Evolutionary conservation across 2,797 vertebrate species (phyloP).

Genomic region (Synaphobranchus kaupii): DNA sequence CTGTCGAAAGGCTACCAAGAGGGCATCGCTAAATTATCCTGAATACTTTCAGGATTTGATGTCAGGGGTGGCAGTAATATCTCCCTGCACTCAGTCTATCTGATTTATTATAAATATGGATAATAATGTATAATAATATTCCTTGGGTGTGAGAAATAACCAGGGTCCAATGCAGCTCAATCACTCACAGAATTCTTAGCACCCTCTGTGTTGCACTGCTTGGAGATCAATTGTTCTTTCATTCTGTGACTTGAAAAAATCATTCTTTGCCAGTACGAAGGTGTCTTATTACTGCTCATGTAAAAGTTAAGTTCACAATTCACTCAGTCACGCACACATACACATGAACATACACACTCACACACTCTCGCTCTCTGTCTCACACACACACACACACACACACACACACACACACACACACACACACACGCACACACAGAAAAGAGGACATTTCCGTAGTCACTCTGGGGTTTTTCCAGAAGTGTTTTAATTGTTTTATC

Average conservation of each 20-base stretch:
- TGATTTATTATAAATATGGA: neutral
- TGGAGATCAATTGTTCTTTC: neutral
- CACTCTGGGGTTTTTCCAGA: constrained; percentile 29
- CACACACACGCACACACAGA: neutral
- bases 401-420: constrained; percentile 7
- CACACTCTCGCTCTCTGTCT: too few relatives aligned
- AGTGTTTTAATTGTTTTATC: constrained; percentile 73
- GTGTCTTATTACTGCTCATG: neutral
- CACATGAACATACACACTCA: neutral
- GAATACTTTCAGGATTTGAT: neutral
- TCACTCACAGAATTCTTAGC: neutral
- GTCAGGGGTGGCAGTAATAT: too few relatives aligned
- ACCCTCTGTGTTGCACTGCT: neutral
- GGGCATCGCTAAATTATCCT: neutral
- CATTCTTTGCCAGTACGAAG: neutral
- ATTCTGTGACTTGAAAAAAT: neutral
- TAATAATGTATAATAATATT: neutral
- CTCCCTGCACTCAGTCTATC: neutral
- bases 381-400: constrained; percentile 5
- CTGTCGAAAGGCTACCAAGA: neutral
- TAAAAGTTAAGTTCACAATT: neutral
- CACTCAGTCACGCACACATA: neutral
- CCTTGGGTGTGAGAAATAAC: too few relatives aligned
- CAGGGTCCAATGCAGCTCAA: neutral
- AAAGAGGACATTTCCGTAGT: neutral